Percentiles rank a stretch among this genome's conserved stretches.
phyloP scores from a whole-genome alignment of 2,113 vertebrate genomes.

The Choloepus hoffmanni region DNA sequence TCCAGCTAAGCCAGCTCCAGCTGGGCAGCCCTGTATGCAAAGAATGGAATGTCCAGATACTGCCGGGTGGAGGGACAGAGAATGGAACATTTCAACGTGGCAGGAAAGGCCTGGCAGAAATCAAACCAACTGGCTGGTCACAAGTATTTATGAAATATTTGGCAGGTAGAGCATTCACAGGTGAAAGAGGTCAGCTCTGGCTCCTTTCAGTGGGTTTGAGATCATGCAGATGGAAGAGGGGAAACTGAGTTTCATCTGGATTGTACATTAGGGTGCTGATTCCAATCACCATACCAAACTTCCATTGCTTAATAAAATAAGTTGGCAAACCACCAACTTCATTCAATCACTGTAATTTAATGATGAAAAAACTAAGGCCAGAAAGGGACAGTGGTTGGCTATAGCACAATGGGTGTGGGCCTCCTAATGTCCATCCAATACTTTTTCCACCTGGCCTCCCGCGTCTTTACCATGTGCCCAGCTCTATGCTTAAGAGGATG shows the following conservation, averaged over 20 bases:
- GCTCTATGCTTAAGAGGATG: not conserved
- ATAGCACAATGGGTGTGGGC: not conserved
- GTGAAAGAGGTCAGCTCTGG: not conserved
- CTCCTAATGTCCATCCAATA: not conserved
- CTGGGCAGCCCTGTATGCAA: not conserved
- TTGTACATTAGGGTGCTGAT: not conserved
- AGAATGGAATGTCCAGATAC: not conserved
- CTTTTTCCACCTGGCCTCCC: not conserved
- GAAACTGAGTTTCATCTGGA: not conserved
- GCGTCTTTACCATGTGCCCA: not conserved
- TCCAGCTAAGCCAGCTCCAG: not conserved
- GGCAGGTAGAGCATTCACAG: not conserved
- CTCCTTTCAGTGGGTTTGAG: not conserved
- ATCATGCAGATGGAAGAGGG: not conserved
- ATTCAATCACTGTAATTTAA: not conserved
- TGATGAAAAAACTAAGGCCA: not conserved
- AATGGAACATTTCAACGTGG: conserved; percentile 1
- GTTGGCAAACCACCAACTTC: not conserved
- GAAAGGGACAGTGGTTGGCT: not conserved
- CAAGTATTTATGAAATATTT: not conserved
- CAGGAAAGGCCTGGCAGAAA: conserved; percentile 26
- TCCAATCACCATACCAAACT: not conserved
- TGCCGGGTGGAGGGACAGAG: not conserved
- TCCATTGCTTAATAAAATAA: not conserved
- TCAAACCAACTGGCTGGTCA: not conserved